These are phyloP conservation scores for Xylophagus ater DNA, from an alignment of 2,888 invertebrate genomes.

Conservation along the genomic window DNA sequence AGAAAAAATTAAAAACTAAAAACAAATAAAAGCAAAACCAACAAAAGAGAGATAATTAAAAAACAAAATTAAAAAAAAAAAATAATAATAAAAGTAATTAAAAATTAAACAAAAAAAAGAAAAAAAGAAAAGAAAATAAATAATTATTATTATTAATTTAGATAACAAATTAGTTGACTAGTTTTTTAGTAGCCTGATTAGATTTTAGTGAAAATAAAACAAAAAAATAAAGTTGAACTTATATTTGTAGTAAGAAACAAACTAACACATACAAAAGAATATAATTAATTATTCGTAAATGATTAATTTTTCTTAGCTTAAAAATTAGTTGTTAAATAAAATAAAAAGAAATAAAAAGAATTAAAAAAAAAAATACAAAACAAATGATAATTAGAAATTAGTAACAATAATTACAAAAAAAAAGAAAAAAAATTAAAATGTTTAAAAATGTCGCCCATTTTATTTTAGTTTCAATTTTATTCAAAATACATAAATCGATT, in stretches of 20 bases:
- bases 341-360: conserved; percentile 5
- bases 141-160: conserved; percentile 2
- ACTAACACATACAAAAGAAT: background rate
- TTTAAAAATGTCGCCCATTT: no score
- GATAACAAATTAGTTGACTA: conserved; percentile 12
- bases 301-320: no score
- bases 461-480: no score
- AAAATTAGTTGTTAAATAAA: background rate
- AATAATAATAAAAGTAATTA: conserved; percentile 18
- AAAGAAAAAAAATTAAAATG: conserved; percentile 1
- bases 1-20: conserved; percentile 17
- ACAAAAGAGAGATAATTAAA: conserved; percentile 10
- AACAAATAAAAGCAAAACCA: conserved; percentile 16
- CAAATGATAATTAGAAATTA: conserved; percentile 1
- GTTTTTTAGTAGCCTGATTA: conserved; percentile 17
- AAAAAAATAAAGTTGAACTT: background rate
- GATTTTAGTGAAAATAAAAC: conserved; percentile 2
- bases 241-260: background rate
- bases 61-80: conserved; percentile 17
- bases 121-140: conserved; percentile 1
- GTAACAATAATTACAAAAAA: background rate
- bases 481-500: no score
- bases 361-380: conserved; percentile 9
- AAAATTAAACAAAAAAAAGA: conserved; percentile 2
- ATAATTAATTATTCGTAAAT: no score